Conservation (phyloP, 2,797 vertebrate species). For the Tamandua tetradactyla region DNA sequence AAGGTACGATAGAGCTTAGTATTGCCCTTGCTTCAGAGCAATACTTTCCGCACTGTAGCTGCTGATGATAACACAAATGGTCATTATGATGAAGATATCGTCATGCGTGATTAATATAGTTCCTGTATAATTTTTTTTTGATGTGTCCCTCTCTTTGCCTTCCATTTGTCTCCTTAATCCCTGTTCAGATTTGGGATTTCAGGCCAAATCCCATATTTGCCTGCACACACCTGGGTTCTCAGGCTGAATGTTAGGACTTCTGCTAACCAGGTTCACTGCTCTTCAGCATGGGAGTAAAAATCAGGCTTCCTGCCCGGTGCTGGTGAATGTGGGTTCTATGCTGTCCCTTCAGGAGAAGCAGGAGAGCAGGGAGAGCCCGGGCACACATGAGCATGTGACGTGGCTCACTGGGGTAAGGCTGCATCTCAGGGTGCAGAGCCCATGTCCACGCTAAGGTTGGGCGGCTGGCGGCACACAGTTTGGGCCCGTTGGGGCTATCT, state of each 20-base stretch:
- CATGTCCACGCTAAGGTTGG: not conserved
- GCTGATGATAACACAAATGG: too few relatives aligned
- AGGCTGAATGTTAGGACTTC: not conserved
- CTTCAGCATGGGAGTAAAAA: not conserved
- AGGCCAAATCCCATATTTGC: not conserved
- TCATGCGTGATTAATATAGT: not conserved
- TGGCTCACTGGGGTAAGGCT: not conserved
- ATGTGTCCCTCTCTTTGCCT: not conserved
- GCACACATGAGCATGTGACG: rapidly evolving
- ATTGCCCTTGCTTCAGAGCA: not conserved
- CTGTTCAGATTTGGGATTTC: not conserved
- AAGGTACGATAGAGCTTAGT: too few relatives aligned
- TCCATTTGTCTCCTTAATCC: too few relatives aligned
- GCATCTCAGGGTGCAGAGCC: not conserved
- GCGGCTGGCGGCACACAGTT: not conserved
- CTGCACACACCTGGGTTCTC: not conserved
- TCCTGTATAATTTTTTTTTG: not conserved
- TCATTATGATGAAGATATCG: not conserved
- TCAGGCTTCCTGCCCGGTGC: not conserved
- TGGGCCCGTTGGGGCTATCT: not conserved
- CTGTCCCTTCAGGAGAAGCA: not conserved
- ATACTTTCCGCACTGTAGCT: not conserved
- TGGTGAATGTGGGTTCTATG: not conserved
- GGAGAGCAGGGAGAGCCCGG: not conserved
- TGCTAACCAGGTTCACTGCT: not conserved